Evolutionary conservation across 2,113 vertebrate genomes (phyloP), one percentile per base, ranked within the genome.

Genomic region (Triplophysa rosa): DNA sequence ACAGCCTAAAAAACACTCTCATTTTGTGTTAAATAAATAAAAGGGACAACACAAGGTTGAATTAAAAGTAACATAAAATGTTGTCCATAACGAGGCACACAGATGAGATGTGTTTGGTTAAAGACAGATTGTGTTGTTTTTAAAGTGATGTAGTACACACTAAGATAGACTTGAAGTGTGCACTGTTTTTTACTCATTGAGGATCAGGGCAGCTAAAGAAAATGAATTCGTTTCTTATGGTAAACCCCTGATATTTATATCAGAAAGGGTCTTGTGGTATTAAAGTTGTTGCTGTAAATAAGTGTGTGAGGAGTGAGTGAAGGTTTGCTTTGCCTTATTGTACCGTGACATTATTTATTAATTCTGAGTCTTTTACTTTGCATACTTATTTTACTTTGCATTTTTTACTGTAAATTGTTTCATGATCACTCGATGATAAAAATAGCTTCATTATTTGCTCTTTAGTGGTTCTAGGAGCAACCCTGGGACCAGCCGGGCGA

Each of bases 241-340:
- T 58, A n/a, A 1, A 58, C 54, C 14, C 49, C 49, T 52, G 49
- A 17, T 26, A 68, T 68, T 61, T 61, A 42, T 73, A 59, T 73
- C 56, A 54, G 49, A 54, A 17, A 10, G n/a, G 4, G 19, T 58
- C 54, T 58, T 21, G 54, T 58, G 54, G 54, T 74, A 47, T 77
- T 21, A 23, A 54, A 54, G 14, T 77, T 54, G 10, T 65, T 54
- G 23, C 1, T 77, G 62, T 77, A 77, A 77, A 77, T 77, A 23
- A 47, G 23, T 7, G 4, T 61, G 8, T 10, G 33, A 23, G n/a
- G 59, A 17, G 21, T 62, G 37, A 12, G 45, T 74, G 58, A 63
- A 13, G 23, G 59, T 13, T 19, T 17, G 33, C 56, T 61, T 61
- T 8, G 3, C 37, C 19, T 52, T 74, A 33, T 42, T 52, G 23